Conservation (phyloP, 2,888 invertebrate species). For the Kryphioiulus occultus region DNA sequence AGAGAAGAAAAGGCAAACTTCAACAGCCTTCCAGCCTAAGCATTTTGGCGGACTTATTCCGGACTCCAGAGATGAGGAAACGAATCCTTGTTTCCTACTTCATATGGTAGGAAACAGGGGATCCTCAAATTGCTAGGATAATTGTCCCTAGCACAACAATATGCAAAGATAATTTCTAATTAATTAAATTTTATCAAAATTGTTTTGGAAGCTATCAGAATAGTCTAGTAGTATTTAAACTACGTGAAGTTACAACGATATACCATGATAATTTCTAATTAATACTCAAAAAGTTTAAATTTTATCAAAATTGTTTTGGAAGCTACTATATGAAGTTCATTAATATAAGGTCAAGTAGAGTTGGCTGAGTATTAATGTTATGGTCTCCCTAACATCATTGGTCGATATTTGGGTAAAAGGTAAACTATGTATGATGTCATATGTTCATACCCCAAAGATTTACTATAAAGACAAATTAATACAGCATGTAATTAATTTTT, state of each 20-base stretch:
- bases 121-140: slow-evolving; percentile 41
- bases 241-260: too few species aligned
- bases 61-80: slow-evolving; percentile 52
- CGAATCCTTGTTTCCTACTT: slow-evolving; percentile 51
- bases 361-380: background rate
- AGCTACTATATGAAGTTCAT: background rate
- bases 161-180: background rate
- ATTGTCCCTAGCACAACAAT: background rate
- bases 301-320: too few species aligned
- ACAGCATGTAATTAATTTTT: background rate
- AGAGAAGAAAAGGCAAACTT: slow-evolving; percentile 48
- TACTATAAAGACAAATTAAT: background rate
- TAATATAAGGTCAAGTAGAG: background rate
- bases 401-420: background rate
- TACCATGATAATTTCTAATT: too few species aligned
- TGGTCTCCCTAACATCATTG: background rate
- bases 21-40: slow-evolving; percentile 40
- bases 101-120: slow-evolving; percentile 50
- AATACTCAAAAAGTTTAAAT: too few species aligned
- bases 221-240: too few species aligned
- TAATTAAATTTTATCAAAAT: background rate
- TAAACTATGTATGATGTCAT: slow-evolving; percentile 2
- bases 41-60: slow-evolving; percentile 50
- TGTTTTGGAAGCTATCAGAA: background rate
- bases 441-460: background rate